These are phyloP conservation scores for Alviniconcha strummeri DNA, from an alignment of 2,888 invertebrate genomes.

Conservation along the genomic window DNA sequence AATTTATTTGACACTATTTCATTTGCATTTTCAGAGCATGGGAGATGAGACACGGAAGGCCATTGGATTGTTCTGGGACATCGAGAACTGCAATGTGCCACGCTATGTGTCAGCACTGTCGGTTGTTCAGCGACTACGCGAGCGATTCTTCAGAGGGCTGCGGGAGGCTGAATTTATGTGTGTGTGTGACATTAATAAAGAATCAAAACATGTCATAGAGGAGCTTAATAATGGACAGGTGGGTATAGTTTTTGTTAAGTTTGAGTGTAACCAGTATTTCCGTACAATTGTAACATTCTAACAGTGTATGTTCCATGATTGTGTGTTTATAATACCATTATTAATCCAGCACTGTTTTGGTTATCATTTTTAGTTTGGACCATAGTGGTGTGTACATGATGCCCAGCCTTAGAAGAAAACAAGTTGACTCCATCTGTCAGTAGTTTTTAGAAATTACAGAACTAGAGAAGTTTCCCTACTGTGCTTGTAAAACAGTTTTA, in stretches of 20 bases:
- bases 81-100: slow-evolving; percentile 91
- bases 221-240: slow-evolving; percentile 78
- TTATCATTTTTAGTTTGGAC: too few species aligned
- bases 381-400: too few species aligned
- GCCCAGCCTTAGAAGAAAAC: too few species aligned
- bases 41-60: slow-evolving; percentile 38
- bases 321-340: too few species aligned
- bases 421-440: too few species aligned
- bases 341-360: too few species aligned
- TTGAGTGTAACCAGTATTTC: background rate
- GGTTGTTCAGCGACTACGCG: slow-evolving; percentile 83
- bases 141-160: slow-evolving; percentile 84
- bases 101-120: slow-evolving; percentile 86
- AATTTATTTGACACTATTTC: too few species aligned
- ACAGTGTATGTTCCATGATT: too few species aligned
- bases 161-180: slow-evolving; percentile 91
- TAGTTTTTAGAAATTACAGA: too few species aligned
- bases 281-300: background rate
- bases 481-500: too few species aligned
- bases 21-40: slow-evolving; percentile 21
- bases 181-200: slow-evolving; percentile 91
- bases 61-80: slow-evolving; percentile 94
- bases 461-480: too few species aligned
- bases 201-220: slow-evolving; percentile 83
- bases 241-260: slow-evolving; percentile 9